Conservation (phyloP, 2,113 vertebrate genomes). For the Motacilla alba region DNA sequence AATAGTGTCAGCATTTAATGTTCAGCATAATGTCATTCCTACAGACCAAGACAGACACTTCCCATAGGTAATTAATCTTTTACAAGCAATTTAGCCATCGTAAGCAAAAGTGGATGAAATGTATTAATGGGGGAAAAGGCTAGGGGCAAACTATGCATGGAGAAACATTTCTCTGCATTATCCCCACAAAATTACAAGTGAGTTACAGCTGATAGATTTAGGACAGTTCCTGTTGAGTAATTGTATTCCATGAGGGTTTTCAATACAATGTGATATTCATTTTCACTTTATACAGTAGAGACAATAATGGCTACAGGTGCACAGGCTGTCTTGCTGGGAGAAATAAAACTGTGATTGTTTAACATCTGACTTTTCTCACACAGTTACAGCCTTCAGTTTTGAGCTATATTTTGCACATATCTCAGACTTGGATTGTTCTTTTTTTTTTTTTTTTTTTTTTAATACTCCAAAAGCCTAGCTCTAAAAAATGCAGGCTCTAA, state of each 20-base stretch:
- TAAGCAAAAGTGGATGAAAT: constrained; percentile 59
- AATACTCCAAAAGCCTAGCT: neutral
- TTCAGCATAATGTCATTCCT: constrained; percentile 35
- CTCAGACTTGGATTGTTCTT: neutral
- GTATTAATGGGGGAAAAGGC: constrained; percentile 44
- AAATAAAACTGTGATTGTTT: constrained; percentile 67
- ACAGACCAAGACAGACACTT: constrained; percentile 31
- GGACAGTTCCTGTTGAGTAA: constrained; percentile 65
- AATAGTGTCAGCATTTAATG: constrained; percentile 46
- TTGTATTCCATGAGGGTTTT: constrained; percentile 66
- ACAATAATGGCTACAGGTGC: constrained; percentile 68
- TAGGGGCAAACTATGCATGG: constrained; percentile 8
- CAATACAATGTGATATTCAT: constrained; percentile 72
- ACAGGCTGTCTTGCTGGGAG: constrained; percentile 54
- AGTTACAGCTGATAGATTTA: constrained; percentile 67
- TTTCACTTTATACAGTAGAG: constrained; percentile 71
- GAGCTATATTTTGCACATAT: constrained; percentile 53
- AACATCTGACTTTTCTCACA: constrained; percentile 69
- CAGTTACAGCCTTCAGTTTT: constrained; percentile 51
- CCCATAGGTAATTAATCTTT: constrained; percentile 57
- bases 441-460: neutral
- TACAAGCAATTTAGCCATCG: constrained; percentile 39
- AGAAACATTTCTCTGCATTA: constrained; percentile 45
- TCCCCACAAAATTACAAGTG: constrained; percentile 45
- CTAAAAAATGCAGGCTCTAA: constrained; percentile 40